Evolutionary conservation across 2,113 vertebrate species (phyloP).

Genomic region (Orthonyx spaldingii): DNA sequence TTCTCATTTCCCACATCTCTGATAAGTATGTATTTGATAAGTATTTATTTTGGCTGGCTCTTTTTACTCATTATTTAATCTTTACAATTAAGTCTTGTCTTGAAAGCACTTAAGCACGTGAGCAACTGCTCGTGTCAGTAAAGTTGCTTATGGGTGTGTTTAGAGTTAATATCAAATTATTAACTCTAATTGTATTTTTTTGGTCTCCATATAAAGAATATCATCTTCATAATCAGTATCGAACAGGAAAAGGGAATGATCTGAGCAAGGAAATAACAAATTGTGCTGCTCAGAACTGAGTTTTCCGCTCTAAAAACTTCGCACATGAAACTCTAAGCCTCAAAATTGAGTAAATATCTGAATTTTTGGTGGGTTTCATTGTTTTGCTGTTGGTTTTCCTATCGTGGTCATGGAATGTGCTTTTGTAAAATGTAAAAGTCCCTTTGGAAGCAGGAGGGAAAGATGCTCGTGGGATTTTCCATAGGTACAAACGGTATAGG

Average conservation of each 20-base stretch:
- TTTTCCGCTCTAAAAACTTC: background rate
- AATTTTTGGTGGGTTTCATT: background rate
- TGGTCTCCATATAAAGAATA: background rate
- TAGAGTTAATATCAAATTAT: background rate
- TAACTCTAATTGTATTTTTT: background rate
- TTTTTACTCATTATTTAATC: background rate
- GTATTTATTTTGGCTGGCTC: background rate
- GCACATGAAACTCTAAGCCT: background rate
- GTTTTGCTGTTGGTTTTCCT: background rate
- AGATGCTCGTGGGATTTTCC: background rate
- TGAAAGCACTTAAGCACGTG: background rate
- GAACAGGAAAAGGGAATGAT: background rate
- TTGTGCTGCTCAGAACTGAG: background rate
- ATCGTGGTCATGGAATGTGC: fast-evolving
- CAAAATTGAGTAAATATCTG: background rate
- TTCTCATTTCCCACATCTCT: background rate
- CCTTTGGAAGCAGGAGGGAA: background rate
- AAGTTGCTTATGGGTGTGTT: background rate
- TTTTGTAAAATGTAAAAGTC: background rate
- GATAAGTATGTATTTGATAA: background rate
- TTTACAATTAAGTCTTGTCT: background rate
- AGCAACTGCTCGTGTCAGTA: fast-evolving
- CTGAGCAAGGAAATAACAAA: background rate
- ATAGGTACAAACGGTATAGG: background rate
- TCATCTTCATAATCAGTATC: background rate